Conservation (phyloP, 2,113 vertebrate species). For the Sapayoa aenigma region DNA sequence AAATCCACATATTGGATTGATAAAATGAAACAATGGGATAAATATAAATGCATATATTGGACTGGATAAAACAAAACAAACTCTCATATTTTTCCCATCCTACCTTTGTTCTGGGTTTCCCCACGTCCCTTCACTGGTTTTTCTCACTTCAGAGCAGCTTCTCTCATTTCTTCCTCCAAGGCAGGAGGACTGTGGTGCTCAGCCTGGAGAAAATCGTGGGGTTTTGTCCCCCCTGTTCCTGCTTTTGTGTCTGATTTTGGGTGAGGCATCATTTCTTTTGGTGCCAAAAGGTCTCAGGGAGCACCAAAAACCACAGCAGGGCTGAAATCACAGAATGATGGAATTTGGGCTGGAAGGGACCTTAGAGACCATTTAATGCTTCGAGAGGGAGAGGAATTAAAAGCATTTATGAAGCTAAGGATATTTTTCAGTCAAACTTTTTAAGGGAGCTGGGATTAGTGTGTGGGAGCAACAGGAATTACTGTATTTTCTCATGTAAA, state of each 20-base stretch:
- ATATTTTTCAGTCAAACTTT: background rate
- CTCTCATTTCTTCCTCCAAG: background rate
- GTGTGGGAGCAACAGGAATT: background rate
- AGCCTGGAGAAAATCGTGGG: background rate
- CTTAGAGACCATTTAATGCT: background rate
- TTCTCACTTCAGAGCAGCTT: background rate
- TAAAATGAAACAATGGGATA: background rate
- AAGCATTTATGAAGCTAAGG: background rate
- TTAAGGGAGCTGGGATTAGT: background rate
- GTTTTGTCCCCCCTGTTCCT: background rate
- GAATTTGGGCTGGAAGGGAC: background rate
- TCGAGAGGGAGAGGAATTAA: background rate
- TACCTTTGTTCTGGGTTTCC: background rate
- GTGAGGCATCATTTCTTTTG: accelerated
- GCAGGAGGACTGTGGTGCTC: background rate
- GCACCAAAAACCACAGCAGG: background rate
- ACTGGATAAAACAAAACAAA: background rate
- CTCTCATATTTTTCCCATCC: background rate
- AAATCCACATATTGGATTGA: background rate
- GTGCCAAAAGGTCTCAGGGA: background rate
- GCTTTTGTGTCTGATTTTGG: background rate
- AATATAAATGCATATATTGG: background rate
- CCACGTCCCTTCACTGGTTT: background rate
- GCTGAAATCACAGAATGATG: background rate
- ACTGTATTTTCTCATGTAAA: background rate